Evolutionary conservation across 2,797 vertebrate species (phyloP).

Genomic region (Oophaga sylvatica): DNA sequence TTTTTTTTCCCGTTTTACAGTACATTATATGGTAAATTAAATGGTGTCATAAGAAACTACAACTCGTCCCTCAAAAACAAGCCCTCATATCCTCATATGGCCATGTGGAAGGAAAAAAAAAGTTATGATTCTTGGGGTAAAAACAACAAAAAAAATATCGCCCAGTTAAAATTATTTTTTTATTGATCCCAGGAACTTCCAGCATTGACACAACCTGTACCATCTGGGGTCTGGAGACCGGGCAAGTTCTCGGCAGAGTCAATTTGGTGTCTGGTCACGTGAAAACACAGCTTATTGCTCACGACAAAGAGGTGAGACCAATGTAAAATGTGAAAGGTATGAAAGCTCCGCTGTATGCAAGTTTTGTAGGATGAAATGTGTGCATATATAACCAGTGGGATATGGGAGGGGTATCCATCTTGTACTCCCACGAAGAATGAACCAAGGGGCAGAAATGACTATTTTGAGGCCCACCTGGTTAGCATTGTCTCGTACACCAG

Average conservation of each 20-base stretch:
- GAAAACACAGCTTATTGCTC: constrained; percentile 97
- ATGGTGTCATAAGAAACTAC: too few species aligned
- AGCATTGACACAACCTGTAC: constrained; percentile 98
- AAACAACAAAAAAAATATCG: too few species aligned
- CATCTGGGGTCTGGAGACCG: constrained; percentile 97
- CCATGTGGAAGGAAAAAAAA: too few species aligned
- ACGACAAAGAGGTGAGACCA: constrained; percentile 92
- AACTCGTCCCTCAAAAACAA: too few species aligned
- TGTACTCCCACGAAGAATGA: too few species aligned
- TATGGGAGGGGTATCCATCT: neutral
- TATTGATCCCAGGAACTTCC: constrained; percentile 84
- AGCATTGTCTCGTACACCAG: neutral
- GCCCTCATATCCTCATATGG: too few species aligned
- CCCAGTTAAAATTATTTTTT: neutral
- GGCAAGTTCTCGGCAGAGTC: constrained; percentile 93
- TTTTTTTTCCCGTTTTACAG: too few species aligned
- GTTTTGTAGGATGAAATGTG: neutral
- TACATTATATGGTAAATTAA: too few species aligned
- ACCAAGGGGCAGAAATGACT: too few species aligned
- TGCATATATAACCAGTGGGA: neutral
- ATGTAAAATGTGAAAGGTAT: too few species aligned
- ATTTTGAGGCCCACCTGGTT: neutral
- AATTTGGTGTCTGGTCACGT: constrained; percentile 97
- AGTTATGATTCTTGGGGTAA: too few species aligned
- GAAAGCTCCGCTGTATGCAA: neutral